phyloP scores from a whole-genome alignment of 30 jellyfish, hydroid and myxozoan genomes.

The Cassiopea xamachana region DNA sequence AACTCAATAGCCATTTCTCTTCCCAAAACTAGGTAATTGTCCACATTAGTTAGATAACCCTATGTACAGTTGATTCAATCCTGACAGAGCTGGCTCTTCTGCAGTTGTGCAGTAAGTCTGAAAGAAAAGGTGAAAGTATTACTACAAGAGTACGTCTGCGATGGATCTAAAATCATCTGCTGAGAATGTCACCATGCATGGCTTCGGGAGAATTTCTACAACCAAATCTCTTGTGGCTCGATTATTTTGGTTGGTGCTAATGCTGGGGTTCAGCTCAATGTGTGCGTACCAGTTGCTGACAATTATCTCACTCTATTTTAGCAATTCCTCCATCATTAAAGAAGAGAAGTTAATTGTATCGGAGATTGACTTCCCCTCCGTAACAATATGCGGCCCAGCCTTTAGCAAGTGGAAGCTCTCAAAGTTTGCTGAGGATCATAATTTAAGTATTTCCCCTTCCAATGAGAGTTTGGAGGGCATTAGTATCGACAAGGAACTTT shows the following conservation, averaged over 20 bases:
- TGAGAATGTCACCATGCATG: conserved; percentile 58
- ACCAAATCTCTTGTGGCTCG: background rate
- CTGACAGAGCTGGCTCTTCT: too few relatives aligned
- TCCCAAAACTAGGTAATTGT: too few relatives aligned
- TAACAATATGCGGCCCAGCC: conserved; percentile 44
- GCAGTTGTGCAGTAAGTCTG: too few relatives aligned
- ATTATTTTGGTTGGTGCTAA: conserved; percentile 22
- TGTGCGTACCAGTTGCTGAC: background rate
- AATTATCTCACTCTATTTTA: background rate
- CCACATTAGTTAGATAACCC: too few relatives aligned
- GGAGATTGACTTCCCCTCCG: conserved; percentile 33
- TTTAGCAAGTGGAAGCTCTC: conserved; percentile 1
- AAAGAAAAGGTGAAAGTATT: too few relatives aligned
- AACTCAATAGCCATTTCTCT: too few relatives aligned
- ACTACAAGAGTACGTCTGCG: background rate
- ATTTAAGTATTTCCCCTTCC: background rate
- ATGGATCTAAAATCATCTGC: conserved; percentile 43
- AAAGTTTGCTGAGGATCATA: background rate
- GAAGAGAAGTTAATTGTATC: conserved; percentile 1
- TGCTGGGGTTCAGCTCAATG: background rate
- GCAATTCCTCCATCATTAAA: background rate
- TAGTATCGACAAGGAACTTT: background rate
- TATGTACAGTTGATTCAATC: too few relatives aligned
- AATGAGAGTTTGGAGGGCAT: background rate
- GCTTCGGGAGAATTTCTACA: conserved; percentile 36